These are phyloP conservation scores for Trichomycterus rosablanca DNA, from an alignment of 2,113 vertebrate species.

Conservation along the genomic window DNA sequence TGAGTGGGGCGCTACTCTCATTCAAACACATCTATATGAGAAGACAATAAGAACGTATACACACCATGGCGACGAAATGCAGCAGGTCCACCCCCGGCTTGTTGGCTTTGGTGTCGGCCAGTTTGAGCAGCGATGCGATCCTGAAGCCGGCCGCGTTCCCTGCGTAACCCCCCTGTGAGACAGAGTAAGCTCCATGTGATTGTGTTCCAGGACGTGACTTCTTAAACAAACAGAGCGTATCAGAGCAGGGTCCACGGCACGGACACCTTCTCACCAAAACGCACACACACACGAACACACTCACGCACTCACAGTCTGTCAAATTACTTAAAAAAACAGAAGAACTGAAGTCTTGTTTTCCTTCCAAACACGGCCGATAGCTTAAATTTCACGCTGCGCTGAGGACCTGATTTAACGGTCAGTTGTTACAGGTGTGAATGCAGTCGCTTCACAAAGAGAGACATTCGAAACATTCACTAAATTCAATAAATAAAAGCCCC, in stretches of 20 bases:
- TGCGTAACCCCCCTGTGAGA: conserved; percentile 72
- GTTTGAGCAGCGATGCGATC: conserved; percentile 73
- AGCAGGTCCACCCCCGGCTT: conserved; percentile 79
- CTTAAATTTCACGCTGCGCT: no score
- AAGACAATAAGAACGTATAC: conserved; percentile 31
- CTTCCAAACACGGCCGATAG: no score
- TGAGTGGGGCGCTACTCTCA: no score
- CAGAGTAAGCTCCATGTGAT: conserved; percentile 43
- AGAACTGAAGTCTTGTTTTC: no score
- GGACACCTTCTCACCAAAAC: conserved; percentile 18
- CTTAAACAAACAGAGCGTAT: conserved; percentile 50
- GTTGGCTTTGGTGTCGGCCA: conserved; percentile 80
- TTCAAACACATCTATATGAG: no score
- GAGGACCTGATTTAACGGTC: no score
- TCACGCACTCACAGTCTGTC: neutral
- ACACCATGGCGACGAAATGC: conserved; percentile 82
- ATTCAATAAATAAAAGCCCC: no score
- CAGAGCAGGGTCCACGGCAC: conserved; percentile 45
- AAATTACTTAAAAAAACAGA: no score
- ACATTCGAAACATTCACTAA: no score
- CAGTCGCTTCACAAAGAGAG: no score
- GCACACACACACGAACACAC: neutral
- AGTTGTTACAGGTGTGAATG: no score
- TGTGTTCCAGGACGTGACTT: conserved; percentile 17
- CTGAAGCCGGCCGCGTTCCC: conserved; percentile 78